Percentiles rank a stretch among this genome's conserved stretches.
phyloP scores from a whole-genome alignment of 2,113 vertebrate species.

The Festucalex cinctus region DNA sequence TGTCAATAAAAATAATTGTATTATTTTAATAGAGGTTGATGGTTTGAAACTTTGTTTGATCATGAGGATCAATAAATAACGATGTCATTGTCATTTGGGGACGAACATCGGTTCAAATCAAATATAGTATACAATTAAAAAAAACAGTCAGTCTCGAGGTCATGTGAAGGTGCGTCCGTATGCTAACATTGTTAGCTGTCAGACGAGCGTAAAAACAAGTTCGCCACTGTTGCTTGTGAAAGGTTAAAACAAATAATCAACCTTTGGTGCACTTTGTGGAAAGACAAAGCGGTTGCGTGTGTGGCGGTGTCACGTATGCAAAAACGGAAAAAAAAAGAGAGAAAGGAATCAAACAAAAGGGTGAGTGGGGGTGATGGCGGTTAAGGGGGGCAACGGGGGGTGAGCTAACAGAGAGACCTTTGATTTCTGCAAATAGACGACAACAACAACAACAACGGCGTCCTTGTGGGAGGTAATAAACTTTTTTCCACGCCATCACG shows the following conservation, averaged over 20 bases:
- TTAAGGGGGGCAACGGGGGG: not conserved
- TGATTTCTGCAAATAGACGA: conserved; percentile 8
- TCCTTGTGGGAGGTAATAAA: conserved; percentile 14
- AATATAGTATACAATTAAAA: too few species aligned
- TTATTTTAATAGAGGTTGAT: too few species aligned
- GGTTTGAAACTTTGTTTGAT: too few species aligned
- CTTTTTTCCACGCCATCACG: conserved; percentile 12
- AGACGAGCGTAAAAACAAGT: not conserved
- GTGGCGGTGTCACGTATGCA: not conserved
- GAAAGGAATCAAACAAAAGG: conserved; percentile 11
- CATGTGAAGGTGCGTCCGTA: not conserved
- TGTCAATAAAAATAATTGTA: too few species aligned
- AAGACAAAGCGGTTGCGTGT: not conserved
- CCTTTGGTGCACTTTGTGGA: not conserved
- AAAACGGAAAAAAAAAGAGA: not conserved
- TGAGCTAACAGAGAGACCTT: conserved; percentile 7
- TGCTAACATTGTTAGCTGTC: not conserved
- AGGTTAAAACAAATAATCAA: not conserved
- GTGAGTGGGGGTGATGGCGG: not conserved
- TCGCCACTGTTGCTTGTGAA: not conserved
- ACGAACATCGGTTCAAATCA: too few species aligned
- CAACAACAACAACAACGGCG: conserved; percentile 2
- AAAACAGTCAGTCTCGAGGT: not conserved
- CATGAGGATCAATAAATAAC: too few species aligned
- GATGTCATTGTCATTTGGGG: too few species aligned